Percentiles rank a stretch among this genome's conserved stretches.
phyloP scores from a whole-genome alignment of 2,888 invertebrate species.

The Eupithecia vulgata region DNA sequence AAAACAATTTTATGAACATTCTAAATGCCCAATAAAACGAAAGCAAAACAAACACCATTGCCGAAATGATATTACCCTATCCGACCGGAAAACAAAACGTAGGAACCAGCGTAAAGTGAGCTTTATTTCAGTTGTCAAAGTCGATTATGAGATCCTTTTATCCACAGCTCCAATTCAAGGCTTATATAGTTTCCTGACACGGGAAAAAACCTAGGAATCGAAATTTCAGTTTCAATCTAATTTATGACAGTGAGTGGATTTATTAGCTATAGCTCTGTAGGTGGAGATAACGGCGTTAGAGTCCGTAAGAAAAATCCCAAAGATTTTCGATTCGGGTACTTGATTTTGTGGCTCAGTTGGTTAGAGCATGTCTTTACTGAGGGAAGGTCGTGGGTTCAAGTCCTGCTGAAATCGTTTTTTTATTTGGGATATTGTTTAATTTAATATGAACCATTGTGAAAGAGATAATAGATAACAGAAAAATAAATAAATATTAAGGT shows the following conservation, averaged over 20 bases:
- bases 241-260: not conserved
- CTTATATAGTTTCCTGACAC: not conserved
- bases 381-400: too few species aligned
- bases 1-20: slow-evolving; percentile 8
- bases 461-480: too few species aligned
- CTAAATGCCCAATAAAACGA: slow-evolving; percentile 16
- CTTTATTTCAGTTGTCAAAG: slow-evolving; percentile 41
- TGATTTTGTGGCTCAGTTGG: too few species aligned
- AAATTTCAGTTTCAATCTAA: not conserved
- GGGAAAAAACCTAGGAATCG: not conserved
- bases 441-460: too few species aligned
- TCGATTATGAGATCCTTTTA: slow-evolving; percentile 11
- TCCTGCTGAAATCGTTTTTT: too few species aligned
- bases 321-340: too few species aligned
- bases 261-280: too few species aligned
- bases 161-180: not conserved
- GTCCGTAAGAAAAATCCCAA: too few species aligned
- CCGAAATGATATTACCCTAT: slow-evolving; percentile 31
- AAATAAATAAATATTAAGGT: too few species aligned
- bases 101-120: slow-evolving; percentile 41
- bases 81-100: slow-evolving; percentile 35
- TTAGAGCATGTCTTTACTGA: too few species aligned
- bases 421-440: too few species aligned
- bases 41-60: slow-evolving; percentile 25
- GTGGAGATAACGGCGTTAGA: too few species aligned